These are phyloP conservation scores for Australoheros scitulus DNA, from an alignment of 2,113 vertebrate genomes.

Conservation along the genomic window DNA sequence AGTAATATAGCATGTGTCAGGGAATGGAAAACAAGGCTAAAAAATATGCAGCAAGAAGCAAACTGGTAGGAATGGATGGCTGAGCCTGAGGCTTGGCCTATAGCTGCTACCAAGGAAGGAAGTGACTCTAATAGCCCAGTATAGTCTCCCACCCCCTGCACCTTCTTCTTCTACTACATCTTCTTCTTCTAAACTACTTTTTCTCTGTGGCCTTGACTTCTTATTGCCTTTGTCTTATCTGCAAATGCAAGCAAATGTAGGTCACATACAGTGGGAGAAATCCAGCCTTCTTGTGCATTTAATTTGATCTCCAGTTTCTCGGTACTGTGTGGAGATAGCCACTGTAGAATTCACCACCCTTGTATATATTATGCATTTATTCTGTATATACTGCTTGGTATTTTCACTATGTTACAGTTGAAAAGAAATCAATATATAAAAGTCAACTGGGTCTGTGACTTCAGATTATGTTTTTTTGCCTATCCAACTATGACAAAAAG, in stretches of 20 bases:
- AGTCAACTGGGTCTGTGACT: neutral
- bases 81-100: slow-evolving; percentile 66
- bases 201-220: slow-evolving; percentile 47
- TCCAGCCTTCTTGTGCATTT: slow-evolving; percentile 9
- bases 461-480: slow-evolving; percentile 1
- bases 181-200: slow-evolving; percentile 52
- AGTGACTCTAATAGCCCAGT: slow-evolving; percentile 76
- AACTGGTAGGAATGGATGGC: slow-evolving; percentile 79
- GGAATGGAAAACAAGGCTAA: slow-evolving; percentile 79
- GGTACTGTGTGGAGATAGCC: neutral
- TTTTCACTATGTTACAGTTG: neutral
- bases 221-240: slow-evolving; percentile 58
- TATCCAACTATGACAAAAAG: slow-evolving; percentile 2
- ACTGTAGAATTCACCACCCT: neutral
- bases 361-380: slow-evolving; percentile 7
- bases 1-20: slow-evolving; percentile 81
- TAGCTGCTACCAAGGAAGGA: slow-evolving; percentile 74
- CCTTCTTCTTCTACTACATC: slow-evolving; percentile 30
- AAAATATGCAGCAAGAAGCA: slow-evolving; percentile 80
- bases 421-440: neutral
- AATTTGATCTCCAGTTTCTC: slow-evolving; percentile 12
- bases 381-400: neutral
- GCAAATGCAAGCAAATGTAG: slow-evolving; percentile 51
- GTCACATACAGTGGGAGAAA: slow-evolving; percentile 49
- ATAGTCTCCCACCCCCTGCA: slow-evolving; percentile 16